Evolutionary conservation across 2,797 vertebrate genomes (phyloP), one percentile per base, ranked within the genome.

Genomic region (Hippocampus kuda): DNA sequence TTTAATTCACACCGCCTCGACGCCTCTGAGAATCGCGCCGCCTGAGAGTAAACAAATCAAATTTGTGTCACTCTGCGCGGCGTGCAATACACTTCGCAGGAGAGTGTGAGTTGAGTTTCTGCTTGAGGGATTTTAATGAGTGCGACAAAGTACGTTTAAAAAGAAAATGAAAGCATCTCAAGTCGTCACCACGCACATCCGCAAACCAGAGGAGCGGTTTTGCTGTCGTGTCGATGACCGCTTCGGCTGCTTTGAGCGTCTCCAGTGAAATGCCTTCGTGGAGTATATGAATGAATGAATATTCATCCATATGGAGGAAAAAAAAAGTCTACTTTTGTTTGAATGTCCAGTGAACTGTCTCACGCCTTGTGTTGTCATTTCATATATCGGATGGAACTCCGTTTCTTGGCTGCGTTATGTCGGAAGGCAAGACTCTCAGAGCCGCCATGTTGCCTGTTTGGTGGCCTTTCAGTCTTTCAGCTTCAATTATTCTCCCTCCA

Each of bases 161-260:
- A 53, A 8, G 7, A 2, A 51, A 51, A 51, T 20, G 5, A 51
- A 53, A 53, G 9, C 8, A 22, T 53, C 22, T 53, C 51, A 22
- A n/a, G 51, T 8, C 22, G 51, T 53, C 49, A 71, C 78, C 77
- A 86, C 85, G 85, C 83, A 78, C 64, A 69, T 86, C 86, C 80
- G 70, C 72, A 16, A 24, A 80, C 83, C 83, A 85, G 79, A 84
- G 80, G 72, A 86, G 77, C 75, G 74, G 81, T 86, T 88, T 81
- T 72, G 77, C 75, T 86, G 84, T 82, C 81, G 81, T 76, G 78
- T 77, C 9, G 11, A 44, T 44, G 12, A 80, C 72, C 5, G 44
- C 80, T 81, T 85, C 83, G 85, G 86, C 74, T 68, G 12, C 80
- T 83, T 81, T 66, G 4, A 34, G 73, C 77, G 76, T 81, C 81